Base-by-base conservation (phyloP, 2,888 invertebrate species). In the Sturmia bella region DNA sequence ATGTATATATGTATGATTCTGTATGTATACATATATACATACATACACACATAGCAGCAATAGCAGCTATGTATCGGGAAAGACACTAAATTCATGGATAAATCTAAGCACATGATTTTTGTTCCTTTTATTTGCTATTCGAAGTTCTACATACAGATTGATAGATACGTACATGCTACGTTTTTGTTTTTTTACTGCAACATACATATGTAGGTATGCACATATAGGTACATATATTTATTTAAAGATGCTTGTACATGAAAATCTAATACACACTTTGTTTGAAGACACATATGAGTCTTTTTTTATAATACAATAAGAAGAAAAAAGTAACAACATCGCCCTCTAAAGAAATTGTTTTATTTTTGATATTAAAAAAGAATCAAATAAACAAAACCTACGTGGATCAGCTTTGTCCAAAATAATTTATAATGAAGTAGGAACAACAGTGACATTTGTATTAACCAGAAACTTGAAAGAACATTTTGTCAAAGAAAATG, bases 361-460 rank as follows among this genome's bases (percentile, higher is more conserved):
- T 57, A 48, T 56, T 48, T 66, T 64, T 66, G 12, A 13, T 74
- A 37, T 32, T 27, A 37, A 69, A 57, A 45, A 69, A 69, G 12
- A 68, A 56, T 19, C 2, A 27, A 63, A 45, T 45, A 54, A 56
- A 69, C 74, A 57, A 80, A 74, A 64, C 63, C 45, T 57, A 57
- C 32, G 32, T 32, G 7, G 75, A 80, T 59, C 43, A 75, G 57
- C 41, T 50, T 63, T 41, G 61, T 57, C n/a, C 24, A 56, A 63
- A 69, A 61, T 37, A 59, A 52, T 61, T 13, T 56, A 45, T 45
- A 45, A 54, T 21, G 13, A 45, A 85, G 56, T 84, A 45, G 45
- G 45, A 74, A 68, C 72, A 57, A 83, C 80, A 84, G 80, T 83
- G 83, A 80, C 73, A 80, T 73, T 50, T 41, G 45, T 24, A 19